A percentile compares a stretch with the other conserved stretches of the same genome.
Conservation (phyloP, 2,797 vertebrate genomes). For the Euthynnus affinis region DNA sequence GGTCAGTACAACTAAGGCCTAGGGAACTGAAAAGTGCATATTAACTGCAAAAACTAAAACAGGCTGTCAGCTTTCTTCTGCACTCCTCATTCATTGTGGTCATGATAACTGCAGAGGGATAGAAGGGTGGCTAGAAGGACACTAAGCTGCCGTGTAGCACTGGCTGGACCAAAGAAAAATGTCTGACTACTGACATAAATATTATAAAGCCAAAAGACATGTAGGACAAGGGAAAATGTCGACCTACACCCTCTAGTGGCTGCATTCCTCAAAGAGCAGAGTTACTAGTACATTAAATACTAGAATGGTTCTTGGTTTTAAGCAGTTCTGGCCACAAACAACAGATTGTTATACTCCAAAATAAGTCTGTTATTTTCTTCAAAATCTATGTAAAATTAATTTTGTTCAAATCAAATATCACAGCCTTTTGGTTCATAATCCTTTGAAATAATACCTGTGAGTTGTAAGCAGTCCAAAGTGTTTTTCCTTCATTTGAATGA, state of each 20-base stretch:
- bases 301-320: not conserved
- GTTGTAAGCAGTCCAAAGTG: too few species aligned
- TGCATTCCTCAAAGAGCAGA: not conserved
- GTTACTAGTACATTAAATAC: not conserved
- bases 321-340: not conserved
- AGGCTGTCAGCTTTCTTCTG: not conserved
- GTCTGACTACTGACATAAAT: not conserved
- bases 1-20: not conserved
- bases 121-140: not conserved
- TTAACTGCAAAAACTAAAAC: not conserved
- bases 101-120: not conserved
- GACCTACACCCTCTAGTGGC: constrained; percentile 16
- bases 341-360: too few species aligned
- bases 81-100: not conserved
- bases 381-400: too few species aligned
- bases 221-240: not conserved
- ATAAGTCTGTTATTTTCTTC: too few species aligned
- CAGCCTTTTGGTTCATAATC: too few species aligned
- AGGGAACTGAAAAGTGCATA: not conserved
- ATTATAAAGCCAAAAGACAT: not conserved
- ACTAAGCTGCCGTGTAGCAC: not conserved
- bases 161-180: not conserved
- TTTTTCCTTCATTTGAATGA: too few species aligned
- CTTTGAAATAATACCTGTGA: too few species aligned
- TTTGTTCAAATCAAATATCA: too few species aligned